Evolutionary conservation across 2,888 invertebrate species (phyloP).

Genomic region (Nephrotoma guestfalica): DNA sequence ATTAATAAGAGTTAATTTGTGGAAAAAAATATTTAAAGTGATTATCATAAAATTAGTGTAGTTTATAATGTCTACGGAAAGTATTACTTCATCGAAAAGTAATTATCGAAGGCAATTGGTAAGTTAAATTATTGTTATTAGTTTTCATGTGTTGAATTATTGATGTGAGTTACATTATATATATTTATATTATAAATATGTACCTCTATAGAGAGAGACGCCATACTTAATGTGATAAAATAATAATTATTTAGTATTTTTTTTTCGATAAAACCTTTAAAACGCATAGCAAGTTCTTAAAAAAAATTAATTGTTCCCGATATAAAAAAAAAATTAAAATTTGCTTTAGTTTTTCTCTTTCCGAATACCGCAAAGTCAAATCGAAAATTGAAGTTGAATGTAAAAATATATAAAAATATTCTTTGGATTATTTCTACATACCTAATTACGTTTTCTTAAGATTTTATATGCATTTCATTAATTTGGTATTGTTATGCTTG

Average conservation of each 20-base stretch:
- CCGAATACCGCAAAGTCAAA: not conserved
- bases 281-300: not conserved
- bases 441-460: not conserved
- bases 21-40: not conserved
- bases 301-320: not conserved
- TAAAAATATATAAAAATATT: not conserved
- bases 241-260: not conserved
- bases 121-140: conserved; percentile 17
- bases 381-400: not conserved
- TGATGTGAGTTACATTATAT: not conserved
- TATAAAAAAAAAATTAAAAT: not conserved
- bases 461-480: not conserved
- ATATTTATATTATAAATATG: not conserved
- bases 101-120: conserved; percentile 30
- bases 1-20: not conserved
- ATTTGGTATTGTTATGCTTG: not conserved
- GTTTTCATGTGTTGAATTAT: not conserved
- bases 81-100: conserved; percentile 21
- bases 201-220: not conserved
- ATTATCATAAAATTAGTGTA: not conserved
- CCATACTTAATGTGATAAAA: not conserved
- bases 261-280: not conserved
- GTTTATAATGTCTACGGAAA: not conserved
- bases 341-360: not conserved
- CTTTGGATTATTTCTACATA: not conserved